Evolutionary conservation across 2,113 vertebrate genomes (phyloP).

Genomic region (Leucosticte australis): DNA sequence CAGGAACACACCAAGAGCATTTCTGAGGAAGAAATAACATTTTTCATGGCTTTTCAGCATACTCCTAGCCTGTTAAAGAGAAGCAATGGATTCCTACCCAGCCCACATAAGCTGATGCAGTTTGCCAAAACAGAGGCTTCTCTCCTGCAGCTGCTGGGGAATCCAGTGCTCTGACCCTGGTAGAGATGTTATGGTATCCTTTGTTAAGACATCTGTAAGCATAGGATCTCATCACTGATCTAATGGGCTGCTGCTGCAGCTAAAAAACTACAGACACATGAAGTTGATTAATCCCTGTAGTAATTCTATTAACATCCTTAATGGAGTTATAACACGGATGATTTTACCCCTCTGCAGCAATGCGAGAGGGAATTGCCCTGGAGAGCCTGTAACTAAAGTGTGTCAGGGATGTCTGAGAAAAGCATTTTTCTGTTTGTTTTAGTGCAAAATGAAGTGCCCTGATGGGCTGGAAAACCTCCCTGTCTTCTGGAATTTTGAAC

Average conservation of each 20-base stretch:
- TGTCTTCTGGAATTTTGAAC: background rate
- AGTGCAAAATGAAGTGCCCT: background rate
- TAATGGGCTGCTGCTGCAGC: background rate
- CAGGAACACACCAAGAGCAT: background rate
- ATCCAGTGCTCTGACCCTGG: background rate
- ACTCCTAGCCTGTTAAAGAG: background rate
- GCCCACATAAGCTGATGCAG: background rate
- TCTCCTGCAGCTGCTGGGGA: background rate
- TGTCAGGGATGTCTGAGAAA: background rate
- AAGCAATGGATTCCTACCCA: background rate
- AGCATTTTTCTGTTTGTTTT: background rate
- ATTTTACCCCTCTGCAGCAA: background rate
- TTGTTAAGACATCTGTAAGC: slow-evolving; percentile 44
- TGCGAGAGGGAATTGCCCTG: background rate
- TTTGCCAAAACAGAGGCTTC: background rate
- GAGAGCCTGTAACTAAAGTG: background rate
- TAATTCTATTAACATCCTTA: slow-evolving; percentile 41
- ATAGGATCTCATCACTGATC: slow-evolving; percentile 10
- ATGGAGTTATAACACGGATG: background rate
- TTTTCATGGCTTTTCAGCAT: background rate
- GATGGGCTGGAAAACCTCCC: background rate
- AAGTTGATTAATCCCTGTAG: slow-evolving; percentile 27
- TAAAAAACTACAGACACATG: background rate
- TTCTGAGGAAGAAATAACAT: slow-evolving; percentile 6
- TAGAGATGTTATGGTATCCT: background rate